Base-by-base conservation (phyloP, 1,140 invertebrate species). In the Holotrichia oblita region DNA sequence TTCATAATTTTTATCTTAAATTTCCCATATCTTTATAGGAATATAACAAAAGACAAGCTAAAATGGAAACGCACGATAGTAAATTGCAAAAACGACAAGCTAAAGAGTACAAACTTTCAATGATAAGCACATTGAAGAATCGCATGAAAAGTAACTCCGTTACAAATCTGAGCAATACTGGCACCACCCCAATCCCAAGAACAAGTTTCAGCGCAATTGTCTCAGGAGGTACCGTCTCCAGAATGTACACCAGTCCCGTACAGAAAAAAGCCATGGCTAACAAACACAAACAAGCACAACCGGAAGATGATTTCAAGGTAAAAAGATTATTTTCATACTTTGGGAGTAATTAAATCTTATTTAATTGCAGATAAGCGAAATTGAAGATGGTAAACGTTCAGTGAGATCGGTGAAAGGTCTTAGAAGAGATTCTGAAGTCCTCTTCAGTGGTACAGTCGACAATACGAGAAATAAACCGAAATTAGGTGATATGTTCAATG, bases 361-460 rank as follows among this genome's bases (percentile, higher is more conserved):
- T 1, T 61, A 69, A 77, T 87, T 87, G 20, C 84, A 94, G 90
- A 90, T 94, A 6, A 91, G 91, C 12, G 91, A 91, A 84, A 84
- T 91, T 34, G 94, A 95, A 85, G 93, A 95, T 81, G 95, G 95
- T 0, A 94, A 93, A 79, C 88, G 93, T 6, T 94, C 94, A 0
- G 90, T 96, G 17, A 90, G 94, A 40, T 95, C 94, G 75, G 85
- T 97, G 75, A 93, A 91, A 0, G 95, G 96, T 96, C 3, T 89
- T 93, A 72, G 72, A 10, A 76, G 94, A 40, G 96, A 97, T 86
- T 95, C 94, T 0, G 95, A 97, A 84, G 93, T 97, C 9, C 91
- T 97, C 86, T 97, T 95, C 85, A 94, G 96, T 40, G 94, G 94
- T 12, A 93, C 92, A 0, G 92, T 95, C 80, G 91, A 93, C 41